These are phyloP conservation scores for Plectrocnemia conspersa DNA, from an alignment of 1,140 invertebrate genomes.

Conservation along the genomic window DNA sequence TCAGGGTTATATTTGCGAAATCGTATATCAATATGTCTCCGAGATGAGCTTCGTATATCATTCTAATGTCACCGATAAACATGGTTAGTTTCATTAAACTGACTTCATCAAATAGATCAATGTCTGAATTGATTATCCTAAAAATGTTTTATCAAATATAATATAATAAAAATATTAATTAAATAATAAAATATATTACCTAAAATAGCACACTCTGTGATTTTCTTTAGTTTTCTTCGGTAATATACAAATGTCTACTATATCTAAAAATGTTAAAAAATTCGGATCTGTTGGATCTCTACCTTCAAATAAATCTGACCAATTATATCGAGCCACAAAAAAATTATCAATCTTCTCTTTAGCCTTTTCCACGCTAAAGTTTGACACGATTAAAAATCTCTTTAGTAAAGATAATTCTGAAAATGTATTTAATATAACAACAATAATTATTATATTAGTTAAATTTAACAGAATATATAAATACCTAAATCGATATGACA, in stretches of 20 bases:
- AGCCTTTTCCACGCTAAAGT: conserved; percentile 5
- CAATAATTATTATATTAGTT: too few species aligned
- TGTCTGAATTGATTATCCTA: conserved; percentile 1
- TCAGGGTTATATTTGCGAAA: neutral
- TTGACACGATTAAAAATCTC: neutral
- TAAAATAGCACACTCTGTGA: neutral
- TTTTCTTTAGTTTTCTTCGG: conserved; percentile 1
- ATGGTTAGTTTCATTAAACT: neutral
- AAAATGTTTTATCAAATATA: neutral
- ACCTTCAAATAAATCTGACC: conserved; percentile 4
- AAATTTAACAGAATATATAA: neutral
- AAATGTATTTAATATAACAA: too few species aligned
- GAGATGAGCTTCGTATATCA: neutral
- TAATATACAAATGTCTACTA: neutral
- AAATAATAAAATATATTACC: neutral
- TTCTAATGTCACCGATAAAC: conserved; percentile 8
- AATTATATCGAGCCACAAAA: neutral
- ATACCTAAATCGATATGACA: conserved; percentile 4
- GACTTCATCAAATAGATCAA: neutral
- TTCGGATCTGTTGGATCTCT: neutral
- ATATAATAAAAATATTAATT: neutral
- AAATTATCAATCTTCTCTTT: conserved; percentile 16
- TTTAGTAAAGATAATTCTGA: neutral
- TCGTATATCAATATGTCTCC: conserved; percentile 3
- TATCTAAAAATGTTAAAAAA: conserved; percentile 2